phyloP scores from a whole-genome alignment of 2,113 vertebrate genomes.

The Rhodinocichla rosea region DNA sequence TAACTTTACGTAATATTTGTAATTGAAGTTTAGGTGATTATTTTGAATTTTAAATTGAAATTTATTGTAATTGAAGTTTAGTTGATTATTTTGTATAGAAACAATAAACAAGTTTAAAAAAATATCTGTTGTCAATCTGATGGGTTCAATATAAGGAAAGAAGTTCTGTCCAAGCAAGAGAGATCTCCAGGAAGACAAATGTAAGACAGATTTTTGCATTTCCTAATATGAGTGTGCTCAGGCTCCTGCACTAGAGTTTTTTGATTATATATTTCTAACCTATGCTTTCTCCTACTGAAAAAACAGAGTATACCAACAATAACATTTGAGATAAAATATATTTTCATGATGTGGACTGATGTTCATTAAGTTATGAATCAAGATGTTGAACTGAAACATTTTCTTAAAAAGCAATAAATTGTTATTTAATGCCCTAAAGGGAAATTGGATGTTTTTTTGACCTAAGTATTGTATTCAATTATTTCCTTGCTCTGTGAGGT shows the following conservation, averaged over 20 bases:
- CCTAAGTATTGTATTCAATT: background rate
- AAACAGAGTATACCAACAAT: background rate
- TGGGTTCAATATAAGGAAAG: background rate
- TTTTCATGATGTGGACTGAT: background rate
- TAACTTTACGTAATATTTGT: background rate
- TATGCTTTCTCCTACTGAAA: background rate
- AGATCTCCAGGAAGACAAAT: background rate
- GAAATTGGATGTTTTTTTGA: background rate
- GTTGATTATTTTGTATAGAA: background rate
- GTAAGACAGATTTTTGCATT: background rate
- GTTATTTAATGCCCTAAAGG: background rate
- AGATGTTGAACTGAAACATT: background rate
- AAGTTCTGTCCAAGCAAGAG: background rate
- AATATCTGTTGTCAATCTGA: background rate
- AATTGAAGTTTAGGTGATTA: background rate
- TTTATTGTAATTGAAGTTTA: background rate
- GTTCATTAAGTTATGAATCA: background rate
- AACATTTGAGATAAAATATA: background rate
- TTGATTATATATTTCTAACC: background rate
- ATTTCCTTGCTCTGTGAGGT: background rate
- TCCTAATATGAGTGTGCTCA: fast-evolving
- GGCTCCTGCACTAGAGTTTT: background rate
- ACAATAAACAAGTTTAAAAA: background rate
- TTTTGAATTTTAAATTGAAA: background rate
- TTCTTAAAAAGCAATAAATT: background rate